phyloP scores from a whole-genome alignment of 2,113 vertebrate genomes.

The Suncus etruscus region DNA sequence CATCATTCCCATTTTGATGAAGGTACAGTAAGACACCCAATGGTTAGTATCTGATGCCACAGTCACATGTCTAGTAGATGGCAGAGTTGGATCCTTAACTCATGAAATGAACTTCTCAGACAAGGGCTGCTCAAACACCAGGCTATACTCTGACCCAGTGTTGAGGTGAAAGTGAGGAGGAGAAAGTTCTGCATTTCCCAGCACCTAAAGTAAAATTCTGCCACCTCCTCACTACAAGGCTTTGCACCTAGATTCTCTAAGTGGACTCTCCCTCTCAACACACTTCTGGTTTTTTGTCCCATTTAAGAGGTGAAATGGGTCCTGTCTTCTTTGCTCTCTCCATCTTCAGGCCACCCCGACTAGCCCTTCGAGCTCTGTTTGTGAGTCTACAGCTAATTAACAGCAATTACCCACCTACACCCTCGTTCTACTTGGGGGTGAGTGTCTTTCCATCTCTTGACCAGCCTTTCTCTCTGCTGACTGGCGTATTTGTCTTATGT shows the following conservation, averaged over 20 bases:
- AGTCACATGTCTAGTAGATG: not conserved
- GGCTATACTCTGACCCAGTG: not conserved
- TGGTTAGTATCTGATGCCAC: not conserved
- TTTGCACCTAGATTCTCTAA: not conserved
- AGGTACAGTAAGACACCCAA: not conserved
- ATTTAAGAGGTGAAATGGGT: fast-evolving
- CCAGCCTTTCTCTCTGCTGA: not conserved
- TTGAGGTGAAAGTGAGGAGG: not conserved
- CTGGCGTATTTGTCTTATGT: not conserved
- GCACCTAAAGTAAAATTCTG: not conserved
- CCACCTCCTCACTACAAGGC: not conserved
- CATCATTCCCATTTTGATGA: not conserved
- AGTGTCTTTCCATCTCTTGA: not conserved
- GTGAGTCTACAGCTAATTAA: too few relatives aligned
- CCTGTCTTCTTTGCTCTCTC: not conserved
- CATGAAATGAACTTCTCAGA: not conserved
- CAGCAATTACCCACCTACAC: too few relatives aligned
- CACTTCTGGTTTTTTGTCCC: not conserved
- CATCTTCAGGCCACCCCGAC: not conserved
- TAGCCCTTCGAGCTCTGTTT: too few relatives aligned
- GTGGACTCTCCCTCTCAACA: too few relatives aligned
- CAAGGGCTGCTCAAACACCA: not conserved
- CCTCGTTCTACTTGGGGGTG: not conserved
- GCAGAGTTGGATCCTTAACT: not conserved
- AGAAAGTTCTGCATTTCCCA: not conserved